A percentile compares a stretch with the other conserved stretches of the same genome.
phyloP scores from a whole-genome alignment of 2,888 invertebrate species.

The Mythimna lalbum region DNA sequence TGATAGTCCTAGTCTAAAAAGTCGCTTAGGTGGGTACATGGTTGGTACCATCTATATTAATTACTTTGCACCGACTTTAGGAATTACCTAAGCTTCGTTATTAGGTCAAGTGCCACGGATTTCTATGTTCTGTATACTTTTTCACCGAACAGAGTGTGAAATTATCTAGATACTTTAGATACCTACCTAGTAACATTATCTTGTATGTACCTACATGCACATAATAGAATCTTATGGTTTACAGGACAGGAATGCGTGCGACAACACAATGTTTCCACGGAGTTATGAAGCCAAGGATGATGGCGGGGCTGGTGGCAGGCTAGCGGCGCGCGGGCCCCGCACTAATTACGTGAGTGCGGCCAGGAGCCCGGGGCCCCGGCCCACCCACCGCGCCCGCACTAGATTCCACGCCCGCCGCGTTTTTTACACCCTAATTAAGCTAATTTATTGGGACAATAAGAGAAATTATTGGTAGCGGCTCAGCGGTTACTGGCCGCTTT shows the following conservation, averaged over 20 bases:
- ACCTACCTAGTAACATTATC: neutral
- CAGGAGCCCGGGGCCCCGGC: slow-evolving; percentile 53
- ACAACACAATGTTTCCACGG: neutral
- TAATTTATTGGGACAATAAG: slow-evolving; percentile 90
- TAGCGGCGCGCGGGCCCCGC: slow-evolving; percentile 19
- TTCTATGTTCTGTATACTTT: neutral
- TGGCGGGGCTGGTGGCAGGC: slow-evolving; percentile 2
- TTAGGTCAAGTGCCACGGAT: neutral
- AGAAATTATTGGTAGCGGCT: slow-evolving; percentile 82
- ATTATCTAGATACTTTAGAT: neutral
- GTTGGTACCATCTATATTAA: too few species aligned
- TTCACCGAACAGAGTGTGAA: slow-evolving; percentile 12
- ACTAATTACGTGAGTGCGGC: slow-evolving; percentile 53
- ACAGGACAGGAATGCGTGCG: slow-evolving; percentile 17
- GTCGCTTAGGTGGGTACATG: too few species aligned
- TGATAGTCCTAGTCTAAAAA: too few species aligned
- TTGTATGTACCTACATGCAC: neutral
- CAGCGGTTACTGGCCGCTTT: slow-evolving; percentile 81
- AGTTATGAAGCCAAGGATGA: neutral
- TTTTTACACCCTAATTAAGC: slow-evolving; percentile 90
- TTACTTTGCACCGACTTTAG: too few species aligned
- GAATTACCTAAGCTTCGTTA: too few species aligned
- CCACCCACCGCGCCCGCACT: slow-evolving; percentile 87
- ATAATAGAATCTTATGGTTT: neutral
- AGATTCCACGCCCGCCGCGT: slow-evolving; percentile 85